Percentiles rank a stretch among this genome's conserved stretches.
Conservation (phyloP, 92 coral and sea anemone genomes). For the Epizoanthus scotinus region DNA sequence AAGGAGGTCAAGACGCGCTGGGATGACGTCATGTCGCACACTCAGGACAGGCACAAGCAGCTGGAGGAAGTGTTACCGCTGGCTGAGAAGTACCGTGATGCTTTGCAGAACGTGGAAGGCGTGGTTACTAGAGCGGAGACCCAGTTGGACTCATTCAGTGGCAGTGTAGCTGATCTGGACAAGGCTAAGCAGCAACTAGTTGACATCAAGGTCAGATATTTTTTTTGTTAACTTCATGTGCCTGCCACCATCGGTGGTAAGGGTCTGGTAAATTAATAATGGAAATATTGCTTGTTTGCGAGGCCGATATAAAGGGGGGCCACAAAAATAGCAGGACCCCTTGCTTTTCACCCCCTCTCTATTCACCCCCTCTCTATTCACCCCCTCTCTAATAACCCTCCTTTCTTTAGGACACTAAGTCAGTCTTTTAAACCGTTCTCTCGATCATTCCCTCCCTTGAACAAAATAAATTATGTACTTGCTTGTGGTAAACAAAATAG, state of each 20-base stretch:
- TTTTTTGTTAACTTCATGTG: not conserved
- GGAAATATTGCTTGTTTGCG: too few species aligned
- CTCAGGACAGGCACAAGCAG: constrained; percentile 67
- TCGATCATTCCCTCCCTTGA: too few species aligned
- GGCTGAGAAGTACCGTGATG: constrained; percentile 88
- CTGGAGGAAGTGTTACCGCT: constrained; percentile 83
- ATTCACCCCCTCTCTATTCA: not conserved
- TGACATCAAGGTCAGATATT: constrained; percentile 65
- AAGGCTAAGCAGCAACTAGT: constrained; percentile 74
- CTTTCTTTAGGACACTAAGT: too few species aligned
- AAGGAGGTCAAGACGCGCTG: constrained; percentile 76
- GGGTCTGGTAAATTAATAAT: too few species aligned
- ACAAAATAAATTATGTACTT: too few species aligned
- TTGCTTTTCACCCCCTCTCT: too few species aligned
- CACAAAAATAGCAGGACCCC: too few species aligned
- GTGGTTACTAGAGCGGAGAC: constrained; percentile 81
- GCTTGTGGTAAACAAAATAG: too few species aligned
- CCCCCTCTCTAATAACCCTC: not conserved
- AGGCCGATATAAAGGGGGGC: too few species aligned
- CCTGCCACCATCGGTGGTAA: too few species aligned
- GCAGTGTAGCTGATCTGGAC: constrained; percentile 75
- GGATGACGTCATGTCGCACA: constrained; percentile 69
- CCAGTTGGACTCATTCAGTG: constrained; percentile 63
- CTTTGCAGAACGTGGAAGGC: constrained; percentile 85
- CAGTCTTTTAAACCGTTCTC: too few species aligned